A percentile compares a stretch with the other conserved stretches of the same genome.
Conservation (phyloP, 2,888 invertebrate species). For the Ptychoptera albimana region DNA sequence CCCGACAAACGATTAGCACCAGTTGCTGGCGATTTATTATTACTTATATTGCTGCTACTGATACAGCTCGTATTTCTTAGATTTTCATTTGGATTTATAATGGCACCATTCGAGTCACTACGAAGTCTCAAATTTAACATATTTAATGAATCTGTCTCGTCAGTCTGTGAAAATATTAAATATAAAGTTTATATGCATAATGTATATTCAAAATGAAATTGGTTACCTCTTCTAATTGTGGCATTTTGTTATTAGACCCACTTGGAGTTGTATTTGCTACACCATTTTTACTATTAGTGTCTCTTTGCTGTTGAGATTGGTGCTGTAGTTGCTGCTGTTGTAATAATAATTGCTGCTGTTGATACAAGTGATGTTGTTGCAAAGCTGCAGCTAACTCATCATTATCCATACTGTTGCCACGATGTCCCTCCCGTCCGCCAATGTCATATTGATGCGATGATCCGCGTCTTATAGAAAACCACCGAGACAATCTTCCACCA, state of each 20-base stretch:
- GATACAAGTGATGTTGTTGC: neutral
- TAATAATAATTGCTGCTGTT: neutral
- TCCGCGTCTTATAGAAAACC: slow-evolving; percentile 77
- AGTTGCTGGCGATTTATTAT: neutral
- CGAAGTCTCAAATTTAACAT: neutral
- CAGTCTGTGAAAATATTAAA: slow-evolving; percentile 4
- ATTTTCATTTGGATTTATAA: neutral
- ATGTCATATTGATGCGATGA: slow-evolving; percentile 72
- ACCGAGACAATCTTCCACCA: slow-evolving; percentile 63
- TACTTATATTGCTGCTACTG: slow-evolving; percentile 5
- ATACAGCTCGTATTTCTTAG: neutral
- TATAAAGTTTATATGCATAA: slow-evolving; percentile 2
- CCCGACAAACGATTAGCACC: neutral
- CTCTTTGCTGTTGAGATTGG: slow-evolving; percentile 11
- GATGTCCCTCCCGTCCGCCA: slow-evolving; percentile 32
- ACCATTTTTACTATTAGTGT: neutral
- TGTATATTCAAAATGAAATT: slow-evolving; percentile 2
- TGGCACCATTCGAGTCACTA: too few species aligned
- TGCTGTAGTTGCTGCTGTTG: neutral
- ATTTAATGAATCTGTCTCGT: slow-evolving; percentile 6
- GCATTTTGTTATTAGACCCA: slow-evolving; percentile 47
- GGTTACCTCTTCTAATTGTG: slow-evolving; percentile 61
- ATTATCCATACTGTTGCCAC: slow-evolving; percentile 18
- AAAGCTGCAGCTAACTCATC: slow-evolving; percentile 3
- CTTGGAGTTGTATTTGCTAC: slow-evolving; percentile 2